Base-by-base conservation (phyloP, 92 coral and sea anemone species). In the Phenganax marumi region DNA sequence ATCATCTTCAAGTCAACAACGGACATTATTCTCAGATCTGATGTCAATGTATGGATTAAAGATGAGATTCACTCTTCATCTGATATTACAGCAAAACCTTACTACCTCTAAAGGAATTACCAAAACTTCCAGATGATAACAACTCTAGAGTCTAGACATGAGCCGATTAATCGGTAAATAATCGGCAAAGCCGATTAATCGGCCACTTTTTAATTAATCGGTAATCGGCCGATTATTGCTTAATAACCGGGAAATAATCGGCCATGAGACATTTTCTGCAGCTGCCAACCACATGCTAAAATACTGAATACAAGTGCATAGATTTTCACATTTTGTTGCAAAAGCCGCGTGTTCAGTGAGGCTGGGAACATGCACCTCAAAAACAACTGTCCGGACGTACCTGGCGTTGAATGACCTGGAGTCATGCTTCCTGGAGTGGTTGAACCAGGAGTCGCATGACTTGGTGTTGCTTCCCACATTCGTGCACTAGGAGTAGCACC, bases 401-500 rank as follows among this genome's bases (percentile, higher is more conserved):
- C 90, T 88, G 91, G 90, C 51, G 93, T 88, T 24, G 91, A 87
- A 75, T 86, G 86, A 19, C 97, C 97, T 52, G 97, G 94, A 51
- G 97, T 93, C 16, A 96, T 87, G 56, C 80, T 87, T 74, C 97
- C 89, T n/a, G 97, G 97, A 10, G 97, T 92, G 60, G 88, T 86
- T 65, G 91, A 91, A 3, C 98, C 98, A 62, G 98, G 98, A 13
- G 98, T 94, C 10, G 92, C 91, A 79, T 94, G 99, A 79, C 99
- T 91, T 46, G 99, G 99, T 49, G 99, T 96, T 10, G 97, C 88
- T 65, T 96, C 99, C 99, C 99, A 96, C 50, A 96, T 92, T 75
- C 97, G 87, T 64, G 99, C 91, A 23, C 96, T 87, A 18, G 99
- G 99, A 52, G 99, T 96, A 2, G 97, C 99, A n/a, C 99, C 99